Percentiles rank a stretch among this genome's conserved stretches.
Evolutionary conservation across 2,113 vertebrate genomes (phyloP).

Genomic region (Patagioenas fasciata): DNA sequence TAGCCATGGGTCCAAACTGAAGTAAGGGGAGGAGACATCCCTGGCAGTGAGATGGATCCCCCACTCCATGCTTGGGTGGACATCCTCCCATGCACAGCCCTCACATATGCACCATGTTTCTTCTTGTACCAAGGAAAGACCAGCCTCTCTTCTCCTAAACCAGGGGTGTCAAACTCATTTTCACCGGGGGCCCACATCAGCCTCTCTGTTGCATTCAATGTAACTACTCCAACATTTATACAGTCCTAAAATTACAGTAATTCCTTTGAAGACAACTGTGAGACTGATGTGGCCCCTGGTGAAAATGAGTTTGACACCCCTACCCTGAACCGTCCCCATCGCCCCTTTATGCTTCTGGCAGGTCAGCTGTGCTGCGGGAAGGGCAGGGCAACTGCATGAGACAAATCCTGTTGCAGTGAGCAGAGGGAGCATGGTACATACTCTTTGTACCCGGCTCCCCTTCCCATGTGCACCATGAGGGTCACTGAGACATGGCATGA

Average conservation of each 20-base stretch:
- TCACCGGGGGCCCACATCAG: no score
- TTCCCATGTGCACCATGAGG: not conserved
- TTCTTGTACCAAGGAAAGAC: not conserved
- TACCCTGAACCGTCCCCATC: not conserved
- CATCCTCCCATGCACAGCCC: not conserved
- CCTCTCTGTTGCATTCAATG: no score
- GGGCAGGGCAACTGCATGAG: not conserved
- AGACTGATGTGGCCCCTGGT: no score
- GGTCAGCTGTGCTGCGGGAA: accelerated
- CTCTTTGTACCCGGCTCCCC: not conserved
- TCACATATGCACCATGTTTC: accelerated
- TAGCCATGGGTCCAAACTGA: not conserved
- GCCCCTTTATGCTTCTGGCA: not conserved
- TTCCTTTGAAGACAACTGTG: no score
- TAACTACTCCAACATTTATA: no score
- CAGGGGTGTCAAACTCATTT: not conserved
- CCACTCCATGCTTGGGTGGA: not conserved
- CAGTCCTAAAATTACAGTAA: no score
- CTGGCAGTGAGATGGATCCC: not conserved
- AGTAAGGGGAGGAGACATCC: not conserved
- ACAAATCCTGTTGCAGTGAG: not conserved
- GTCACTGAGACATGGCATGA: accelerated
- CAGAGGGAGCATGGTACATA: not conserved
- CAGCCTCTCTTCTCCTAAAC: not conserved
- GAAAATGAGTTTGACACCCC: no score